Evolutionary conservation across 2,797 vertebrate species (phyloP).

Genomic region (Protonibea diacanthus): DNA sequence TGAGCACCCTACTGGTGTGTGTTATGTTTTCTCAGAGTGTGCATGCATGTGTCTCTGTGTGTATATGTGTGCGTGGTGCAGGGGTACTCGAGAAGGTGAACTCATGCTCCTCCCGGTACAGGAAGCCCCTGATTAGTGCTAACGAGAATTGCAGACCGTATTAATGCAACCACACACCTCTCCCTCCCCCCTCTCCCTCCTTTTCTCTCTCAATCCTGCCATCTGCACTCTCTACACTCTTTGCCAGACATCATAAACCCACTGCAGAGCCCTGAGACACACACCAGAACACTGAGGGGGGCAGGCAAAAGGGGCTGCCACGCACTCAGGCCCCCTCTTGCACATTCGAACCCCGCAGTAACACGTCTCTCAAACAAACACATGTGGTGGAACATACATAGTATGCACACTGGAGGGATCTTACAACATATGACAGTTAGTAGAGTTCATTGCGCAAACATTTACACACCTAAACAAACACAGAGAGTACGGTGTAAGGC

Average conservation of each 20-base stretch:
- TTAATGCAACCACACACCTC: conserved; percentile 90
- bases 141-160: conserved; percentile 89
- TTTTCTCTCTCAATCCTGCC: conserved; percentile 76
- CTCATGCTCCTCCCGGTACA: conserved; percentile 82
- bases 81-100: conserved; percentile 83
- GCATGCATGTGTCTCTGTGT: conserved; percentile 52
- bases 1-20: conserved; percentile 40
- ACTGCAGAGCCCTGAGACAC: conserved; percentile 75
- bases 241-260: conserved; percentile 86
- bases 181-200: conserved; percentile 50
- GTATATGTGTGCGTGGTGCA: conserved; percentile 60
- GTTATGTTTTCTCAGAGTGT: conserved; percentile 58
- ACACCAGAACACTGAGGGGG: conserved; percentile 79
- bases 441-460: conserved; percentile 57
- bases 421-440: conserved; percentile 50
- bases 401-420: conserved; percentile 26
- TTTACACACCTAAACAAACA: conserved; percentile 75
- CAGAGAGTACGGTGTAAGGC: conserved; percentile 20
- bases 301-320: conserved; percentile 73
- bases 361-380: conserved; percentile 49
- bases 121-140: conserved; percentile 90
- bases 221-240: conserved; percentile 81
- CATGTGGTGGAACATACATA: conserved; percentile 41
- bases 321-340: conserved; percentile 51
- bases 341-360: conserved; percentile 49